Evolutionary conservation across 2,113 vertebrate species (phyloP).

Genomic region (Noturus placidus): DNA sequence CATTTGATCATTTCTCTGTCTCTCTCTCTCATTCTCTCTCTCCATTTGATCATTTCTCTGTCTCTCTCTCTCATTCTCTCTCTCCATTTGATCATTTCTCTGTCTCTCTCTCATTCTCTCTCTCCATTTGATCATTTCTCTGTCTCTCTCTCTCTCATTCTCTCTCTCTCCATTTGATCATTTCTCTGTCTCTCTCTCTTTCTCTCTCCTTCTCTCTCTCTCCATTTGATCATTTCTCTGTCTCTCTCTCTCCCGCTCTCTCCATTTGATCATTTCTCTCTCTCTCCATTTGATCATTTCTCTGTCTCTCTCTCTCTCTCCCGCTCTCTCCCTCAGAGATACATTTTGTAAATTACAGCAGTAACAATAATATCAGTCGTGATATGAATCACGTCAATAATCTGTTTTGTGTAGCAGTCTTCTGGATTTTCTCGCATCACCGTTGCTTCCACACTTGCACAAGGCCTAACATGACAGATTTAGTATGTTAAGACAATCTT

Average conservation of each 20-base stretch:
- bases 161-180: conserved; percentile 3
- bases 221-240: too few relatives aligned
- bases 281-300: too few relatives aligned
- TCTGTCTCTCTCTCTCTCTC: not conserved
- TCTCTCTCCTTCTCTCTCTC: too few relatives aligned
- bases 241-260: not conserved
- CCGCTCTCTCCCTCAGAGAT: not conserved
- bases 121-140: too few relatives aligned
- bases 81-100: too few relatives aligned
- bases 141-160: too few relatives aligned
- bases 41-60: too few relatives aligned
- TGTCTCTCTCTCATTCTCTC: too few relatives aligned
- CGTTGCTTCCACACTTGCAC: not conserved
- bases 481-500: not conserved
- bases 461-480: not conserved
- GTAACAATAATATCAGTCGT: not conserved
- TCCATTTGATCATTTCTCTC: too few relatives aligned
- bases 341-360: not conserved
- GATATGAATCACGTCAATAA: not conserved
- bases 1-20: too few relatives aligned
- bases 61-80: too few relatives aligned
- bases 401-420: not conserved
- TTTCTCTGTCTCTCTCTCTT: not conserved
- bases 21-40: too few relatives aligned
- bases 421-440: not conserved